Base-by-base conservation (phyloP, 2,888 invertebrate genomes). In the Antheraea assamensis region DNA sequence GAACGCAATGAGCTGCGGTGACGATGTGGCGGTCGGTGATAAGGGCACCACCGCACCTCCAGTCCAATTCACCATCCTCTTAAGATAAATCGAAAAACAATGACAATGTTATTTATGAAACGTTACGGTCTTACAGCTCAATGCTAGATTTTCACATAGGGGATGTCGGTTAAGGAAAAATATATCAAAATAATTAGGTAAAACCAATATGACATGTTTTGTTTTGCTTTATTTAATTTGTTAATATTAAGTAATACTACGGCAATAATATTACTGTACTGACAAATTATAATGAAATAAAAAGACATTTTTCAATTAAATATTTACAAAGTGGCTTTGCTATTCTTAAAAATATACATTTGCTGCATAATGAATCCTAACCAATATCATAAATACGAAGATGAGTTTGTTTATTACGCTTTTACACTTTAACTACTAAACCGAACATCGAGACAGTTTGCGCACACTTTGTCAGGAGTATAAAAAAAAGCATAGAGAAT, bases 1-100 rank as follows among this genome's bases (percentile, higher is more conserved):
- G 82, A 3, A 95, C 89, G 81, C 96, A 96, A 80, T 96, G 96
- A 0, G 95, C 95, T 0, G 96, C 96, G 0, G 96, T 96, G 66
- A 96, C 78, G 42, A 96, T 89, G 77, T 95, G 95, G 2, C 88
- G 87, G 75, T 93, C 89, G 1, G 93, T 92, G 68, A 96, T 87
- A 2, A 96, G 88, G 0, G 94, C 93, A 0, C 96, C 96, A 0
- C 95, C 95, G 75, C 95, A 95, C 80, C 90, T 88, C 85, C 93
- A 95, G 70, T 91, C 91, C 7, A 88, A 35, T 8, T 88, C 88
- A 2, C 10, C 72, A 21, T 72, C 74, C 24, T 73, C 72, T 71
- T 61, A 49, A 47, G 31, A 47, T 13, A 5, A 70, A 72, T 30
- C 30, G 27, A 30, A 17, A 64, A 30, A 30, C 58, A 1, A 30